Percentiles rank a stretch among this genome's conserved stretches.
phyloP scores from a whole-genome alignment of 2,113 vertebrate genomes.

The Gobiocypris rarus region DNA sequence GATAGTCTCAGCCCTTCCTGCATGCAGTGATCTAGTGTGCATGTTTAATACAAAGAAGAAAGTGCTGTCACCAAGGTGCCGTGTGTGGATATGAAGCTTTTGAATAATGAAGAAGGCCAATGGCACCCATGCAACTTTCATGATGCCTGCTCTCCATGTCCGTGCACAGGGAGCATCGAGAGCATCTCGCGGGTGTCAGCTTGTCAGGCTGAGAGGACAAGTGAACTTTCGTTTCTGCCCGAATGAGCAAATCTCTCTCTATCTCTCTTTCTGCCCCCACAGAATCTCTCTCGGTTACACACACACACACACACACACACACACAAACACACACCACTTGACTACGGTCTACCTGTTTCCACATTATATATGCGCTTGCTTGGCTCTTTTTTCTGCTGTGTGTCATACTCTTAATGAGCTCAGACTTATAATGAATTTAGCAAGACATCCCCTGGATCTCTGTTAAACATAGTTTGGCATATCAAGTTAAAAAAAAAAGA shows the following conservation, averaged over 20 bases:
- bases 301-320: constrained; percentile 38
- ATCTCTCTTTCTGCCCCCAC: constrained; percentile 29
- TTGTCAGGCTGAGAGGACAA: constrained; percentile 50
- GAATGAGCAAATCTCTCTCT: constrained; percentile 40
- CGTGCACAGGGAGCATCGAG: constrained; percentile 36
- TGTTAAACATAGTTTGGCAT: neutral
- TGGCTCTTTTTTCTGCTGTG: constrained; percentile 21
- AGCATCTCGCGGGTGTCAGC: constrained; percentile 46
- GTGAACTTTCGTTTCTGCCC: constrained; percentile 39
- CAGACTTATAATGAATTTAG: constrained; percentile 31
- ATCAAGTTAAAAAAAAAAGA: too few relatives aligned
- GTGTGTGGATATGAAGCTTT: constrained; percentile 47
- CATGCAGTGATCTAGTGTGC: constrained; percentile 46
- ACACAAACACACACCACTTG: constrained; percentile 26
- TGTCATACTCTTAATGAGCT: constrained; percentile 11
- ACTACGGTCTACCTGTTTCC: constrained; percentile 18
- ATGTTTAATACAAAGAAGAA: constrained; percentile 52
- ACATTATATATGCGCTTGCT: constrained; percentile 37
- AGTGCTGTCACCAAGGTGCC: constrained; percentile 49
- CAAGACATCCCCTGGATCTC: neutral
- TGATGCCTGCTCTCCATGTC: constrained; percentile 52
- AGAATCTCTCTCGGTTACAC: constrained; percentile 18
- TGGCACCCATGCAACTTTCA: constrained; percentile 55
- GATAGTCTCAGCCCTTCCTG: constrained; percentile 13
- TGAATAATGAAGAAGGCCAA: constrained; percentile 56